Evolutionary conservation across 2,113 vertebrate genomes (phyloP).

Genomic region (Rhabdomys dilectus): DNA sequence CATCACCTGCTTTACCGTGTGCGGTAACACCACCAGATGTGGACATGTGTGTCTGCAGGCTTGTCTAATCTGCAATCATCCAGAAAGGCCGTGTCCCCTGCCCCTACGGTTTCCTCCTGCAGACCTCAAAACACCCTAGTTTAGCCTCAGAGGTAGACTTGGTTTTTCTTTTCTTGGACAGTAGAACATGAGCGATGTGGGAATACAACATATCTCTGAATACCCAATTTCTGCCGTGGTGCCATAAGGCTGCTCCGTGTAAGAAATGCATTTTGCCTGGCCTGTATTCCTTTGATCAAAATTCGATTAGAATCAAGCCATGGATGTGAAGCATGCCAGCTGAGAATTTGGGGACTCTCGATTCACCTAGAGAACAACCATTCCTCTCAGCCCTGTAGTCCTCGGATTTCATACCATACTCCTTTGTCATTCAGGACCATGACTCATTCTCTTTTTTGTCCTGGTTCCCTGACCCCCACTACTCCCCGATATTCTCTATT

Average conservation of each 20-base stretch:
- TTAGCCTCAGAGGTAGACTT: background rate
- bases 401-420: background rate
- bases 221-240: background rate
- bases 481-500: background rate
- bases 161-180: background rate
- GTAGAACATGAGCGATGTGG: background rate
- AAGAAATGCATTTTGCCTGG: background rate
- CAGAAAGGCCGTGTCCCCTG: background rate
- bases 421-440: background rate
- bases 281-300: conserved; percentile 26
- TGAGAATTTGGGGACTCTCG: background rate
- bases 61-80: background rate
- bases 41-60: background rate
- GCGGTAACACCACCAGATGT: background rate
- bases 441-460: background rate
- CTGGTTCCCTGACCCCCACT: background rate
- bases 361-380: background rate
- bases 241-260: background rate
- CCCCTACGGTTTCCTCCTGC: background rate
- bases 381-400: background rate
- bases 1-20: background rate
- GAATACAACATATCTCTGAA: background rate
- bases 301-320: background rate
- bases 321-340: background rate
- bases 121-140: background rate